Conservation (phyloP, 35 echinoderm and acorn worm species). For the Acanthaster planci region DNA sequence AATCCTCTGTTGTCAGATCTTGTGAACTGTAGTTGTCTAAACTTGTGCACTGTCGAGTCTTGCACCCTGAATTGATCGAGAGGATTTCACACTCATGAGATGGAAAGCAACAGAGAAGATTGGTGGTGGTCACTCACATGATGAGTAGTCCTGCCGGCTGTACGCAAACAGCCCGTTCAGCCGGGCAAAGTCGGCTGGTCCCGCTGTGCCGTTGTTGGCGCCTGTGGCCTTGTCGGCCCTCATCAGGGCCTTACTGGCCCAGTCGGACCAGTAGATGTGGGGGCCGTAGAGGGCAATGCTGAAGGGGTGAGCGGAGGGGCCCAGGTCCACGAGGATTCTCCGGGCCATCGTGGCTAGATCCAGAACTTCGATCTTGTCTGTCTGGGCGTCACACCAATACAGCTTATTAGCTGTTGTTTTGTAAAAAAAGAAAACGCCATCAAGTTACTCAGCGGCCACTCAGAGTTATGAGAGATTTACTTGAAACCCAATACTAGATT, state of each 20-base stretch:
- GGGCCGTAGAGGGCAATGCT: slow-evolving; percentile 48
- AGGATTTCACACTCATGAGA: neutral
- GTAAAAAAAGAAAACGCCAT: neutral
- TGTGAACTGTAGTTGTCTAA: too few species aligned
- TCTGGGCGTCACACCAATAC: slow-evolving; percentile 90
- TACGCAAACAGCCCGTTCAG: slow-evolving; percentile 65
- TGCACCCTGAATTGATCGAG: too few species aligned
- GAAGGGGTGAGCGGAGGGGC: slow-evolving; percentile 40
- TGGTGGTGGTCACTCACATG: neutral
- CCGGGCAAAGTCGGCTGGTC: slow-evolving; percentile 38
- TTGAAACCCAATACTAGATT: too few species aligned
- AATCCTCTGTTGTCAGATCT: too few species aligned
- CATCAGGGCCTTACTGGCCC: slow-evolving; percentile 61
- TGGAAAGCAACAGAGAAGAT: neutral
- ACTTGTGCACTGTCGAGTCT: too few species aligned
- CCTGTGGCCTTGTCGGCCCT: slow-evolving; percentile 57
- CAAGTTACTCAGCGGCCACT: neutral
- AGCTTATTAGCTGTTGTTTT: slow-evolving; percentile 49
- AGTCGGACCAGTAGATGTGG: slow-evolving; percentile 89
- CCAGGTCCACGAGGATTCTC: slow-evolving; percentile 31
- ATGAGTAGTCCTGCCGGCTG: slow-evolving; percentile 10
- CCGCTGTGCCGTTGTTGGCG: slow-evolving; percentile 16
- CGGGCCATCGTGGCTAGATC: slow-evolving; percentile 41
- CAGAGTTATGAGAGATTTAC: too few species aligned
- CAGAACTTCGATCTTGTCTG: slow-evolving; percentile 59